These are phyloP conservation scores for Sericinus montela DNA, from an alignment of 2,888 invertebrate genomes.

Conservation along the genomic window DNA sequence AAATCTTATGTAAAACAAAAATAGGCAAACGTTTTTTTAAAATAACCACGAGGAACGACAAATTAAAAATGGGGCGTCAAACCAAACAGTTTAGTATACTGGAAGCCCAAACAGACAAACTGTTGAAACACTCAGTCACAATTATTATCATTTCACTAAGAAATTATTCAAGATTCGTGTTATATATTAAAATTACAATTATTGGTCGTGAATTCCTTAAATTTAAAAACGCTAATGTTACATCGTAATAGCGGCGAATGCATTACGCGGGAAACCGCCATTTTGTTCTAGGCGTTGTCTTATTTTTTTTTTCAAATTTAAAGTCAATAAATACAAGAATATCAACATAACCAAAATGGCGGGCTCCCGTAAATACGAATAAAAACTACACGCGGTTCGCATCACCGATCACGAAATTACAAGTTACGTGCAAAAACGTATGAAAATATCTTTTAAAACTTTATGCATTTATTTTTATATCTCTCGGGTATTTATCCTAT, in stretches of 20 bases:
- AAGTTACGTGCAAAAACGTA: constrained; percentile 76
- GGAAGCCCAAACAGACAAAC: constrained; percentile 77
- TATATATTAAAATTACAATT: constrained; percentile 72
- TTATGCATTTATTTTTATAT: constrained; percentile 71
- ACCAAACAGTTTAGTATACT: constrained; percentile 63
- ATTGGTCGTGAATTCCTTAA: constrained; percentile 76
- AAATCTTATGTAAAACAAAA: constrained; percentile 11
- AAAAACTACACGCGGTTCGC: constrained; percentile 50
- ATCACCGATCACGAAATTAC: constrained; percentile 45
- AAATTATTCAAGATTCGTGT: constrained; percentile 62
- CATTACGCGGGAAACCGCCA: constrained; percentile 43
- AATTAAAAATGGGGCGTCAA: constrained; percentile 45
- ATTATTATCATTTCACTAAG: constrained; percentile 69
- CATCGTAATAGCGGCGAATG: constrained; percentile 48
- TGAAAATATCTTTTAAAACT: constrained; percentile 73
- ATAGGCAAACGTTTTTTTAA: constrained; percentile 17
- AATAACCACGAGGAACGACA: constrained; percentile 18
- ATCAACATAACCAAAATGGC: constrained; percentile 32
- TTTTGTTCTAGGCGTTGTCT: constrained; percentile 22
- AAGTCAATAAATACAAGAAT: constrained; percentile 20
- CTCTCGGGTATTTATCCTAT: constrained; percentile 66
- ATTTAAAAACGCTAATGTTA: constrained; percentile 59
- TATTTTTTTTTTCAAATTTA: constrained; percentile 17
- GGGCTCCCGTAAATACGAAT: constrained; percentile 46
- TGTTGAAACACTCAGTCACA: constrained; percentile 71